Evolutionary conservation across 2,888 invertebrate genomes (phyloP), one percentile per base, ranked within the genome.

Genomic region (Napeogenes inachia): DNA sequence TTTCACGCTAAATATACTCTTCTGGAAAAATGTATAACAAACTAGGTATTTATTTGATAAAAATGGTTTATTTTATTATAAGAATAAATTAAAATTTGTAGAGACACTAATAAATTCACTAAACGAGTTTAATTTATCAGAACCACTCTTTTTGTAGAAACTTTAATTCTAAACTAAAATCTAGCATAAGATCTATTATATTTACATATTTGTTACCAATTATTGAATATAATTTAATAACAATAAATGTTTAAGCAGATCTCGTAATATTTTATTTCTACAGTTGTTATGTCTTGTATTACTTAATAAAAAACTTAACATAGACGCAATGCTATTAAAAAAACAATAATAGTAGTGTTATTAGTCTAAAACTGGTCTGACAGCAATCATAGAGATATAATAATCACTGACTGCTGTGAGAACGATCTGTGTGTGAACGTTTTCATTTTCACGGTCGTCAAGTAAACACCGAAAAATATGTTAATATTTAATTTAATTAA

Each of bases 361-460:
- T 50, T 50, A 30, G 12, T 50, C 30, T 30, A 12, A 50, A 50
- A 50, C 50, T 50, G 50, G 50, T 50, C 50, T 30, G 10, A 30
- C 50, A 30, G 50, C 50, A 50, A 50, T 50, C 21, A 12, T 30
- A 10, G n/a, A 10, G 8, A 50, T 50, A 50, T 30, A 30, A 30
- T 50, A 50, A 50, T 50, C 8, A 50, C 50, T 50, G 8, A 8
- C 30, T 13, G 35, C 38, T 50, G 50, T 45, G 62, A 57, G 59
- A 64, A 56, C 58, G 58, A 58, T 45, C 56, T 50, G 42, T 55
- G 46, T 53, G 55, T 56, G 54, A 57, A 53, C 54, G 62, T 59
- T 56, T 30, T 58, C 32, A 61, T 60, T 60, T 66, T 68, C 61
- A 66, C 59, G 68, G 66, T 56, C 68, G 62, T 58, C 68, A 54